phyloP scores from a whole-genome alignment of 2,888 invertebrate species.

The Agapostemon virescens region DNA sequence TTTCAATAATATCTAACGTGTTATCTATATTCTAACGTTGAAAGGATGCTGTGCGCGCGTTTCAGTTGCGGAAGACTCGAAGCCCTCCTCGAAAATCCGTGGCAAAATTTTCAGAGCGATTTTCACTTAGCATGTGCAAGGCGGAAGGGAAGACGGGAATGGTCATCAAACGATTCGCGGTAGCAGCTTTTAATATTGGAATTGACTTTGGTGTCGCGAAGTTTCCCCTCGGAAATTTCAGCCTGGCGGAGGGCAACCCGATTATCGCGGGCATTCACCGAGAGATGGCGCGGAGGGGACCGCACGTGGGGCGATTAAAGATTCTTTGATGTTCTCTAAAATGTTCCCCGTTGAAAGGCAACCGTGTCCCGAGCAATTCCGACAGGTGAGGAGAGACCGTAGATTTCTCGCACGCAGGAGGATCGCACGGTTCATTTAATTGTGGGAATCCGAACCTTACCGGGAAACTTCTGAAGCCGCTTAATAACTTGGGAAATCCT shows the following conservation, averaged over 20 bases:
- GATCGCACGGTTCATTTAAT: conserved; percentile 77
- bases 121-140: background rate
- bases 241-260: conserved; percentile 56
- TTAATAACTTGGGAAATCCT: conserved; percentile 73
- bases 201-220: conserved; percentile 49
- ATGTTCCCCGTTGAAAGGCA: conserved; percentile 76
- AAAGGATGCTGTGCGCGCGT: too few species aligned
- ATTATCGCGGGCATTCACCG: conserved; percentile 64
- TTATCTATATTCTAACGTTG: too few species aligned
- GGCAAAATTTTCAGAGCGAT: background rate
- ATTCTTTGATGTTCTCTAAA: conserved; percentile 79
- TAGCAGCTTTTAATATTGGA: conserved; percentile 42
- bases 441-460: conserved; percentile 73
- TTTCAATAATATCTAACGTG: too few species aligned
- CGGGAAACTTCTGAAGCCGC: conserved; percentile 68
- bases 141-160: background rate
- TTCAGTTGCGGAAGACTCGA: background rate
- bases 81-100: background rate
- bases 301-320: conserved; percentile 70
- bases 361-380: conserved; percentile 75
- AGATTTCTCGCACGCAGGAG: conserved; percentile 68
- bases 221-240: conserved; percentile 48
- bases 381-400: conserved; percentile 75
- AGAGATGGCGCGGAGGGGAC: conserved; percentile 69
- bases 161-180: conserved; percentile 41